These are phyloP conservation scores for Taurulus bubalis DNA, from an alignment of 2,113 vertebrate species.

Conservation along the genomic window DNA sequence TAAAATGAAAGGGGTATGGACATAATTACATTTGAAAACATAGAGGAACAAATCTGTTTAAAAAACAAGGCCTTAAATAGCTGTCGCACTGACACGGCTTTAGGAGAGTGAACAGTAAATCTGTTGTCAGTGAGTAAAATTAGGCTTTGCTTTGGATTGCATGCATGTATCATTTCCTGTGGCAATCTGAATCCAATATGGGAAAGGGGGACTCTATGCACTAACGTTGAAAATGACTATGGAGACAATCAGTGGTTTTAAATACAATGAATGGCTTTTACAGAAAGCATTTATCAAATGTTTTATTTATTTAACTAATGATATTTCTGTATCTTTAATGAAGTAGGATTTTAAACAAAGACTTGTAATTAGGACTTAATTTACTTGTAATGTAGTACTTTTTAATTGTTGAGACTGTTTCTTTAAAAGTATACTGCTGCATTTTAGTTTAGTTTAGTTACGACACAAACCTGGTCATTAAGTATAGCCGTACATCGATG, in stretches of 20 bases:
- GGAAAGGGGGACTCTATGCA: background rate
- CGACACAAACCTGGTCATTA: conserved; percentile 14
- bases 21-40: background rate
- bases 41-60: background rate
- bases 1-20: background rate
- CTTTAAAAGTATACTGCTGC: background rate
- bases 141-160: background rate
- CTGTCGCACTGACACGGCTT: background rate
- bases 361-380: background rate
- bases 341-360: background rate
- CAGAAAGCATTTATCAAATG: background rate
- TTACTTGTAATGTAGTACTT: background rate
- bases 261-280: background rate
- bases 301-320: background rate
- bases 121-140: background rate
- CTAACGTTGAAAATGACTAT: background rate
- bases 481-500: conserved; percentile 8
- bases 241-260: background rate
- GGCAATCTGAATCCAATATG: background rate
- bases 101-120: background rate
- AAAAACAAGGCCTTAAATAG: background rate
- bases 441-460: background rate
- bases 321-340: background rate
- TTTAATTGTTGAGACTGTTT: background rate
- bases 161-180: background rate